Percentiles rank a stretch among this genome's conserved stretches.
Evolutionary conservation across 2,888 invertebrate species (phyloP).

Genomic region (Gymnosoma rotundatum): DNA sequence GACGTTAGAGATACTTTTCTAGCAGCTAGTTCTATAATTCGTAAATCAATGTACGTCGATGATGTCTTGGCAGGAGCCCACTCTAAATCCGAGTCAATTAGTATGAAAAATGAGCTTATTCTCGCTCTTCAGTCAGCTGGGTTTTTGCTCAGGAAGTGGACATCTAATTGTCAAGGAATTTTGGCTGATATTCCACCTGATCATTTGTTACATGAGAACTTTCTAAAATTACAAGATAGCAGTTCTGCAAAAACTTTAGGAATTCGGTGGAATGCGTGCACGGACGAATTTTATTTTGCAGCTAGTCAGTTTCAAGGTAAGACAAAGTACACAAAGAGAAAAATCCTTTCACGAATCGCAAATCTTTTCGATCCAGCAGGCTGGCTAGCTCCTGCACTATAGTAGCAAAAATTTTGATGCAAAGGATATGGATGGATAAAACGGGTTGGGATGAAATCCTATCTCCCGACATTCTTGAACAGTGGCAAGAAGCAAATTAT

Average conservation of each 20-base stretch:
- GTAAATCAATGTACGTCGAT: constrained; percentile 61
- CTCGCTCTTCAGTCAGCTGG: neutral
- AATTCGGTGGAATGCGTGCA: constrained; percentile 57
- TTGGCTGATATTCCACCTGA: neutral
- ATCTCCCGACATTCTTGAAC: neutral
- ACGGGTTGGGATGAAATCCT: constrained; percentile 53
- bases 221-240: constrained; percentile 1
- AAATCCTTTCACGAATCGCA: constrained; percentile 60
- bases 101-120: constrained; percentile 1
- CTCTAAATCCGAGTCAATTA: neutral
- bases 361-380: constrained; percentile 18
- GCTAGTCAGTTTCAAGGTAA: neutral
- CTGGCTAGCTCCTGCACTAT: constrained; percentile 63
- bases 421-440: constrained; percentile 53
- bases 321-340: constrained; percentile 49
- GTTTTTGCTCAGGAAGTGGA: neutral
- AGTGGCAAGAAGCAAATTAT: constrained; percentile 29
- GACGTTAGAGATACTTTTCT: constrained; percentile 50
- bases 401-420: constrained; percentile 34
- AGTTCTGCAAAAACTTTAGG: constrained; percentile 16
- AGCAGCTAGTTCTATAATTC: constrained; percentile 48
- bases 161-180: neutral
- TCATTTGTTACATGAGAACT: neutral
- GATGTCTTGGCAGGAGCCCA: constrained; percentile 59
- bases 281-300: constrained; percentile 52